Evolutionary conservation across 1,140 invertebrate genomes (phyloP), one percentile per base, ranked within the genome.

Genomic region (Riptortus pedestris): DNA sequence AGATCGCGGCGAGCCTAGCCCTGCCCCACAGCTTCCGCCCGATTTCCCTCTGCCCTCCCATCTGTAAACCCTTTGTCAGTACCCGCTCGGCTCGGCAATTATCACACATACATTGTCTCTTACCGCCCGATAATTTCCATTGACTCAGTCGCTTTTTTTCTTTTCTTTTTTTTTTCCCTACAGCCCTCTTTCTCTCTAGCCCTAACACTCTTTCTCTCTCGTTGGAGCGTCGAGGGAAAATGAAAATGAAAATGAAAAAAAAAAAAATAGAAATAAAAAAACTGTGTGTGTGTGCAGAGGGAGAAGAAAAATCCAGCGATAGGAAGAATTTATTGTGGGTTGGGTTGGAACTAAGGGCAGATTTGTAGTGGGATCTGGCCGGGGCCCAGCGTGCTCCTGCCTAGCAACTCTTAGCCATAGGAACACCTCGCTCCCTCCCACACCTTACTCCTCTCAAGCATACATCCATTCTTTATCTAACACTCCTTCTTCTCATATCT

Each of bases 51-150:
- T 55, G 51, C 51, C 51, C 51, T 55, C 24, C 51, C 51, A 55
- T 55, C 51, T 55, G 51, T 55, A 55, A 55, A 55, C 51, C 51
- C 51, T 55, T 55, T 55, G 51, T 55, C 24, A 55, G 5, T 16
- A 14, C 51, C 51, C 16, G 18, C 31, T 14, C 14, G 5, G 5
- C 31, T 14, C 31, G 5, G 5, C 51, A 55, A 55, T 55, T 55
- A 55, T 55, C 51, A 55, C 51, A 55, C 51, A 55, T 55, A 24
- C 51, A 55, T 55, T 55, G 20, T 55, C 51, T 55, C 51, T 55
- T 55, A 55, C 51, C 24, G 51, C 51, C 51, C 18, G 51, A 55
- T 55, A 55, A 55, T 55, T 55, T 55, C 51, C 51, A 55, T 55
- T 55, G 51, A 55, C 51, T 55, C 51, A 55, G 51, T 55, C 51